Evolutionary conservation across 1,140 invertebrate genomes (phyloP), one percentile per base, ranked within the genome.

Genomic region (Leptoteleia sp.): DNA sequence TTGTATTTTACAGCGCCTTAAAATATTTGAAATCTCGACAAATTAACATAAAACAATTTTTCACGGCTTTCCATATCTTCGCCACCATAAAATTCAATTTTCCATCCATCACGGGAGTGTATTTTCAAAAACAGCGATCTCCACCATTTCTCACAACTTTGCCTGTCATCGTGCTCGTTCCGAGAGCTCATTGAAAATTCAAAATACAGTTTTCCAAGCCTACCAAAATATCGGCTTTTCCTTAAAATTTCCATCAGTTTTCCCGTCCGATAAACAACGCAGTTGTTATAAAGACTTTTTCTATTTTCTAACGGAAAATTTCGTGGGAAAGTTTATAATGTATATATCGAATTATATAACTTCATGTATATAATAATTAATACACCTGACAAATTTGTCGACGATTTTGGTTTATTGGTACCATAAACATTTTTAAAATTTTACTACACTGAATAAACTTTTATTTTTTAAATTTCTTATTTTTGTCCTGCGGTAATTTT

Each of bases 1-100:
- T n/a, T n/a, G n/a, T n/a, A n/a, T n/a, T n/a, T n/a, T n/a, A n/a
- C n/a, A n/a, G n/a, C n/a, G n/a, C n/a, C n/a, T n/a, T 3, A 25
- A 25, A 3, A 25, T 25, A 25, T 25, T 6, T 3, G 22, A 25
- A 6, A 3, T 25, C 6, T 6, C 22, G 22, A 25, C 8, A 12
- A 40, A 61, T 61, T 47, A 62, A 38, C 59, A 50, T 64, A 42
- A 64, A 33, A 42, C 47, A n/a, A 64, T 64, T 64, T 64, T 64
- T 42, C 47, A 40, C 25, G 61, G 35, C 33, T 42, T 48, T 48
- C 45, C 45, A 48, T 2, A 4, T 15, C 9, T n/a, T 17, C 31
- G 31, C 31, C 47, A 12, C 43, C 43, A 50, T 48, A 17, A 62
- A 62, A 48, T 48, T 48, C 47, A 27, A 52, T 50, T 64, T 64